phyloP scores from a whole-genome alignment of 2,888 invertebrate genomes.

The Dasypolia templi region DNA sequence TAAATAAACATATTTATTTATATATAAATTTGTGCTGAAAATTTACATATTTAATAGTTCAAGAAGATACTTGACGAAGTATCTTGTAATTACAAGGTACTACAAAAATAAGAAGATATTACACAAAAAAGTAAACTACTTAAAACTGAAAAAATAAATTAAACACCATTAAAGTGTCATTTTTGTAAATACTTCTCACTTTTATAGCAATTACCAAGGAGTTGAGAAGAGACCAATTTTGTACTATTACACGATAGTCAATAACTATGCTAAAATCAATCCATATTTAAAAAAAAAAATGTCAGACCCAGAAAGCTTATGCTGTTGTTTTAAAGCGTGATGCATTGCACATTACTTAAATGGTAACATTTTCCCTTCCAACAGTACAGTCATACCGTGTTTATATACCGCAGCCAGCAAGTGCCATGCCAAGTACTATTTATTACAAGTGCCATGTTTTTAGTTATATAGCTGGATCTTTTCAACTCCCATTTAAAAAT shows the following conservation, averaged over 20 bases:
- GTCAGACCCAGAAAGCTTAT: background rate
- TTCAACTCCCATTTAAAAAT: constrained; percentile 47
- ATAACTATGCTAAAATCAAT: too few species aligned
- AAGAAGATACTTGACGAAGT: constrained; percentile 1
- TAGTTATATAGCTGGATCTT: constrained; percentile 39
- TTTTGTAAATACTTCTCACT: constrained; percentile 46
- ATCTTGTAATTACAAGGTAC: constrained; percentile 6
- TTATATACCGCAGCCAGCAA: constrained; percentile 11
- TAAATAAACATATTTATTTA: constrained; percentile 85
- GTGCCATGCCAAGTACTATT: constrained; percentile 29
- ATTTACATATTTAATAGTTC: constrained; percentile 43
- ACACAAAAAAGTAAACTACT: background rate
- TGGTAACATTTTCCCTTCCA: background rate
- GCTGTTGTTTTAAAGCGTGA: constrained; percentile 38
- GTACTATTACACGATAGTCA: background rate
- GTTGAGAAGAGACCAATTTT: constrained; percentile 50
- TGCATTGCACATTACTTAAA: constrained; percentile 20
- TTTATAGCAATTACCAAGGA: constrained; percentile 46
- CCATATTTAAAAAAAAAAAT: too few species aligned
- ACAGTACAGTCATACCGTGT: constrained; percentile 24
- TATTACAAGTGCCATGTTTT: background rate
- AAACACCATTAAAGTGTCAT: background rate
- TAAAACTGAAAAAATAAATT: background rate
- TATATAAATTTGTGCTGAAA: constrained; percentile 69
- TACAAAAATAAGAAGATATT: constrained; percentile 54